Conservation (phyloP, 2,113 vertebrate species). For the Procavia capensis region DNA sequence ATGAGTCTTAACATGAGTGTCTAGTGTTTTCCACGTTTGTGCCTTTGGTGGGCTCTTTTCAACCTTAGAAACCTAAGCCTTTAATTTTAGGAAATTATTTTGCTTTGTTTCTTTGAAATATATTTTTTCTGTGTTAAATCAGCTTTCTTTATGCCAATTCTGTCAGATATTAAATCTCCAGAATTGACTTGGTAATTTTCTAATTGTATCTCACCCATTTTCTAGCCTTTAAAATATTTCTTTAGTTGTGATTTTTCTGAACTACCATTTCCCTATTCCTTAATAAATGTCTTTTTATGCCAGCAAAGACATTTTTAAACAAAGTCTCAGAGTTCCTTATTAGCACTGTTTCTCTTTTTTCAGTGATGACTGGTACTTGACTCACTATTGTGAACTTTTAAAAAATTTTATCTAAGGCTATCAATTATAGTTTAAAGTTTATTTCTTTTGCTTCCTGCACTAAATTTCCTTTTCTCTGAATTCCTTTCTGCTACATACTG, state of each 20-base stretch:
- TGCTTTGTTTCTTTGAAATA: conserved; percentile 42
- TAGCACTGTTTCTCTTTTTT: not conserved
- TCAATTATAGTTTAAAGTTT: not conserved
- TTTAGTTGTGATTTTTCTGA: not conserved
- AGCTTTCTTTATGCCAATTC: not conserved
- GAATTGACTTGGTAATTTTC: not conserved
- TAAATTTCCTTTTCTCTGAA: not conserved
- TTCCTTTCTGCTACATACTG: not conserved
- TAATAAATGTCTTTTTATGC: not conserved
- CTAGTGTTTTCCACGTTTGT: not conserved
- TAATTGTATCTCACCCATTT: not conserved
- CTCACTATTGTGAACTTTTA: not conserved
- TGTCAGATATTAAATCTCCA: not conserved
- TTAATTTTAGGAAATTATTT: not conserved
- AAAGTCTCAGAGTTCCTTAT: not conserved
- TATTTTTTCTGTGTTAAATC: not conserved
- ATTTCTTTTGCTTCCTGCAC: not conserved
- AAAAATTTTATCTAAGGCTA: not conserved
- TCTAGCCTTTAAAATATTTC: not conserved
- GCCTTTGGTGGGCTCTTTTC: not conserved
- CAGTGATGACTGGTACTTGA: not conserved
- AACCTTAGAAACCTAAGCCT: not conserved
- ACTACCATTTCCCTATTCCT: not conserved
- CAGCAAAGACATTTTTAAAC: not conserved
- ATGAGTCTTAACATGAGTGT: not conserved